Base-by-base conservation (phyloP, 2,888 invertebrate species). In the Perithous albicinctus region DNA sequence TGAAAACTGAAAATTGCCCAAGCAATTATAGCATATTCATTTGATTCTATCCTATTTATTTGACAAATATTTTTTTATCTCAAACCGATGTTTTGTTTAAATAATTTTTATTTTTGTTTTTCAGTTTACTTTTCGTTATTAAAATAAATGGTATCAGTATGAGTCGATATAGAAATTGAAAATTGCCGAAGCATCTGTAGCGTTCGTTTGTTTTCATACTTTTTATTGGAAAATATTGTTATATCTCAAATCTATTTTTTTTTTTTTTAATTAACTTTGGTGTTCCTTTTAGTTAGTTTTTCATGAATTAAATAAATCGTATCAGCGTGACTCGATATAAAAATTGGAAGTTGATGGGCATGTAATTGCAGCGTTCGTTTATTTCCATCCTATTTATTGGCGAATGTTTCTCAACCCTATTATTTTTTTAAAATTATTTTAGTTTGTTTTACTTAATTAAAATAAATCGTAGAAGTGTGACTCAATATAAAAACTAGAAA, bases 11-110 rank as follows among this genome's bases (percentile, higher is more conserved):
- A 56, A 29, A 61, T 12, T 35, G 18, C 35, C 12, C 61, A 18
- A 41, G 26, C 54, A 43, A 69, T 61, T 69, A 46, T 38, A 38
- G 63, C 26, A 64, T n/a, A n/a, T n/a, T n/a, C n/a, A n/a, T n/a
- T n/a, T n/a, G n/a, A n/a, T 46, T 20, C 20, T 26, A 18, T 69
- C 66, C 18, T n/a, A n/a, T n/a, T n/a, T n/a, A 29, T 51, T 12
- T n/a, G 54, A 1, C 15, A 29, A 54, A 74, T 64, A 64, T 74
- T 54, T n/a, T 26, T 23, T 8, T 41, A 43, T 54, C 6, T 15
- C 23, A 18, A 18, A 15, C 32, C 43, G 29, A 75, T 54, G 4
- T 32, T 54, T 59, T 29, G n/a, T 8, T 29, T 23, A 51, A 35
- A 10, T 35, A 32, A 10, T 67, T 35, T 56, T 18, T 3, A 0